phyloP scores from a whole-genome alignment of 2,888 invertebrate genomes.

The Encarsia formosa region DNA sequence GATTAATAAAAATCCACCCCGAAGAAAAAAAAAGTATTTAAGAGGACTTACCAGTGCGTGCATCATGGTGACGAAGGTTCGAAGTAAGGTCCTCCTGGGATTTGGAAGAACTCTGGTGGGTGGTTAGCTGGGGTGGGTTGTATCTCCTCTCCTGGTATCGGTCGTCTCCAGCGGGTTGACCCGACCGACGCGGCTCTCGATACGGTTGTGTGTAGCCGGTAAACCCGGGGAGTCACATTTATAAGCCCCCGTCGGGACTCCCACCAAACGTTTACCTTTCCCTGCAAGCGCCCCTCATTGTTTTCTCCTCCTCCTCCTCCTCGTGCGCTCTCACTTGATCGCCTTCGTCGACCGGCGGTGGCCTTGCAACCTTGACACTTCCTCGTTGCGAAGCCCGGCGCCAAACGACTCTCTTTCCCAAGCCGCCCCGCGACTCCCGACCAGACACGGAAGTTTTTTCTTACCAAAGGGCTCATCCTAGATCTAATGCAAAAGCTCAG shows the following conservation, averaged over 20 bases:
- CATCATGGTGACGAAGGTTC: conserved; percentile 35
- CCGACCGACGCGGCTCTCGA: conserved; percentile 35
- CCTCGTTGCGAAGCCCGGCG: conserved; percentile 13
- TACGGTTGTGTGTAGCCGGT: conserved; percentile 46
- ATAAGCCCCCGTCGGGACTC: conserved; percentile 37
- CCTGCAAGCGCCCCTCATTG: background rate
- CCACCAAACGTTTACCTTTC: conserved; percentile 33
- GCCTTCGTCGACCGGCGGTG: conserved; percentile 24
- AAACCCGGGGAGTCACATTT: conserved; percentile 47
- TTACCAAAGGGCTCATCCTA: too few species aligned
- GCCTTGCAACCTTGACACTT: conserved; percentile 34
- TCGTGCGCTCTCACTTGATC: conserved; percentile 16
- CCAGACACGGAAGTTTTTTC: too few species aligned
- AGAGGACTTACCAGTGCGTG: conserved; percentile 43
- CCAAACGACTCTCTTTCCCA: background rate
- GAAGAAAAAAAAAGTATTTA: background rate
- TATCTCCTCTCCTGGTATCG: too few species aligned
- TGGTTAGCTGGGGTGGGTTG: too few species aligned
- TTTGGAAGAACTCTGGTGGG: too few species aligned
- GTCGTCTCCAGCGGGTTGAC: conserved; percentile 2
- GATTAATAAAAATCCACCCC: background rate
- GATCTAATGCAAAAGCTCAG: too few species aligned
- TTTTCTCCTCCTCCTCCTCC: conserved; percentile 7
- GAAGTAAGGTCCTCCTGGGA: too few species aligned
- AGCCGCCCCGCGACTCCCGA: background rate